Evolutionary conservation across 92 coral and sea anemone species (phyloP), one percentile per base, ranked within the genome.

Genomic region (Paragorgia papillata): DNA sequence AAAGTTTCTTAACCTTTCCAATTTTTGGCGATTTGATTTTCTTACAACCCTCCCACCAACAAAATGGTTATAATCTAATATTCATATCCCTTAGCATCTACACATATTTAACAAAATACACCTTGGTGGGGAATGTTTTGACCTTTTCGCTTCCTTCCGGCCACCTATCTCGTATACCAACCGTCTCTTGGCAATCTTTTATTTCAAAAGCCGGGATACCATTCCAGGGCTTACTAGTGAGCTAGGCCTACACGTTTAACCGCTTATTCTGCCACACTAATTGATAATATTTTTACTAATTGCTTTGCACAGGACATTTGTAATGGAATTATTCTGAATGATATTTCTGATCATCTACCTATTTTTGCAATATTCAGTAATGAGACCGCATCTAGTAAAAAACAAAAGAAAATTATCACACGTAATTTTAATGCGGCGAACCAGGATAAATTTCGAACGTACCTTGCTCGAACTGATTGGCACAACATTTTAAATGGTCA

Each of bases 281-380:
- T 80, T 21, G 80, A 80, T 44, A 80, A 80, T 26, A 80, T 58
- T 29, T 70, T 80, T 41, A 80, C 85, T 17, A 80, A 80, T 44
- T 25, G 60, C 20, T 18, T 56, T 9, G 17, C 49, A 1, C 22
- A 54, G 17, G 20, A 24, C 39, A 20, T 50, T n/a, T 28, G 10
- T 20, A 53, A 44, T 20, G 31, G 82, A 29, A 74, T 83, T 41
- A 34, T 75, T 7, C 28, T 83, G 13, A 83, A 75, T 67, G 79
- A 83, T 40, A 39, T 83, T n/a, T 83, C 82, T 34, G 87, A 83
- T 59, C 79, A 83, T 60, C 58, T 69, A 7, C 83, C 85, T 1
- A 28, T 83, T 6, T 67, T 83, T 40, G 83, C 86, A 4, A 26
- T 46, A 34, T 73, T 63, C 26, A 25, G 40, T 37, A 14, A 55